Evolutionary conservation across 2,888 invertebrate genomes (phyloP), one percentile per base, ranked within the genome.

Genomic region (Cosmopolites sordidus): DNA sequence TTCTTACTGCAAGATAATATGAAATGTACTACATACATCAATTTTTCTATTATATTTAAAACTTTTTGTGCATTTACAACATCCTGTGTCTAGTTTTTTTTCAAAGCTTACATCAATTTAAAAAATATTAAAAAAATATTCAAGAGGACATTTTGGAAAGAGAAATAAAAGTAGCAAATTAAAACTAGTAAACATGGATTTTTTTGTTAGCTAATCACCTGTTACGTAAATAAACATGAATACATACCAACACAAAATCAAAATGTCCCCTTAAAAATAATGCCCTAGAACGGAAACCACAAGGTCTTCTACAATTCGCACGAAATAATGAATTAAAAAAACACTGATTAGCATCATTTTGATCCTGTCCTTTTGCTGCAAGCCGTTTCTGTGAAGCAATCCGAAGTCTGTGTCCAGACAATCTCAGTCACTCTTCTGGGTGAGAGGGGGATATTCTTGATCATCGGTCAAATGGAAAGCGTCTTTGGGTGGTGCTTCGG

Each of bases 401-500:
- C 47, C 43, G 42, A 54, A 43, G 46, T 54, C 43, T 33, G 44
- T 43, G 29, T 50, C 14, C 39, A 41, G 51, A 8, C 42, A 50
- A 49, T 62, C 66, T 76, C 75, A 79, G 69, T 80, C 80, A 58
- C 76, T 76, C 63, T 77, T 77, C 67, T 83, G 82, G 50, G 81
- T 83, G 68, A 90, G 84, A 59, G 91, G 90, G 63, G 91, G 91
- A 76, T 90, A 91, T 77, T 91, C 90, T 61, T 80, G 76, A 62
- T 87, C 89, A 76, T 91, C 89, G 70, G 87, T 86, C 73, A 91
- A 81, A 71, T 87, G 85, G 75, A 86, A 84, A 61, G 79, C 76
- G 53, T 81, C 83, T 67, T 82, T 82, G 54, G 86, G 81, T 81
- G 87, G 85, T 43, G 82, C 78, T 72, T 85, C 84, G 60, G 83